Percentiles rank a stretch among this genome's conserved stretches.
These are phyloP conservation scores for Notamacropus eugenii DNA, from an alignment of 2,797 vertebrate species.

Conservation along the genomic window DNA sequence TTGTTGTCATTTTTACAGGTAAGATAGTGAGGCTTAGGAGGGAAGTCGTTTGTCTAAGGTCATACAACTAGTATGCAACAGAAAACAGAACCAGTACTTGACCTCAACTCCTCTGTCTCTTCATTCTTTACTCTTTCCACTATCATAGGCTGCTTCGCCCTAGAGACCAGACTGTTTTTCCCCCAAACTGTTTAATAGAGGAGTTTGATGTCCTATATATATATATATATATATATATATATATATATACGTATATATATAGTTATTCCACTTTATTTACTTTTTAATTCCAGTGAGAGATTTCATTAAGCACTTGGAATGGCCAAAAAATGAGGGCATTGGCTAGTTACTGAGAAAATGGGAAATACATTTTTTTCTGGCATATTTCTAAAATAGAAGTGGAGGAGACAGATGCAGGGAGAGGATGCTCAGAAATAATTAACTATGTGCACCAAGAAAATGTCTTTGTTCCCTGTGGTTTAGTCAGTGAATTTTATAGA, in stretches of 20 bases:
- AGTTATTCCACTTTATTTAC: conserved; percentile 9
- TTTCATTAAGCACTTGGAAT: conserved; percentile 5
- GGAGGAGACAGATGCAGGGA: not conserved
- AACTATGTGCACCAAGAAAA: not conserved
- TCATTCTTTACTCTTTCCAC: not conserved
- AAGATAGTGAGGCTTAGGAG: not conserved
- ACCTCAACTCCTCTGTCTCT: not conserved
- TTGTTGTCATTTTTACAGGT: not conserved
- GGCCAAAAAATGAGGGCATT: conserved; percentile 32
- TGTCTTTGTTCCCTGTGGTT: conserved; percentile 27
- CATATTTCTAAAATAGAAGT: not conserved
- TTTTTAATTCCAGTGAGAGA: conserved; percentile 31
- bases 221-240: not conserved
- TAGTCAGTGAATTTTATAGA: conserved; percentile 28
- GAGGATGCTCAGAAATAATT: not conserved
- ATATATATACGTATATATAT: not conserved
- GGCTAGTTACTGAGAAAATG: not conserved
- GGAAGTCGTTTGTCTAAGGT: not conserved
- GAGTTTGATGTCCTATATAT: not conserved
- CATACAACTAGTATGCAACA: not conserved
- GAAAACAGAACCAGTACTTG: not conserved
- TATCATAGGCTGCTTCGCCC: not conserved
- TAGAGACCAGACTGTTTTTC: not conserved
- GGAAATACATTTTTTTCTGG: not conserved
- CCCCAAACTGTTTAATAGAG: not conserved